Evolutionary conservation across 2,888 invertebrate genomes (phyloP).

Genomic region (Caenorhabditis uteleia): DNA sequence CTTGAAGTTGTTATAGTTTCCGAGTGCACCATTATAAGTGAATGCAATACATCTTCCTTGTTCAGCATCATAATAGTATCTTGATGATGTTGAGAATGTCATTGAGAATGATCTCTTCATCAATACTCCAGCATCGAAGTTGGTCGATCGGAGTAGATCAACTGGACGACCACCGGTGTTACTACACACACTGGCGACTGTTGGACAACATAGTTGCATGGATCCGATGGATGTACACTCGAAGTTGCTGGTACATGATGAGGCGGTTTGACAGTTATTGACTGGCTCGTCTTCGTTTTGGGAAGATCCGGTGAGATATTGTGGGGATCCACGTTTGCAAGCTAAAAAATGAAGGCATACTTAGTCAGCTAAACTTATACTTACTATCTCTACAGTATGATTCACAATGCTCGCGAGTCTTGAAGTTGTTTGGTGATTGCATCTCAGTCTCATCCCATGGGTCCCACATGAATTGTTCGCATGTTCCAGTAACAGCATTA

Average conservation of each 20-base stretch:
- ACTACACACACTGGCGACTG: slow-evolving; percentile 63
- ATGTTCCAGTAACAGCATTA: slow-evolving; percentile 67
- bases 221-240: slow-evolving; percentile 67
- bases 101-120: slow-evolving; percentile 63
- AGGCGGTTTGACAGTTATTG: slow-evolving; percentile 65
- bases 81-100: slow-evolving; percentile 59
- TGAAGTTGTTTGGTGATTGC: slow-evolving; percentile 69
- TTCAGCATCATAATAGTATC: slow-evolving; percentile 68
- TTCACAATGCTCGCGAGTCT: slow-evolving; percentile 68
- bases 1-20: slow-evolving; percentile 69
- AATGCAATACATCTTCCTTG: slow-evolving; percentile 68
- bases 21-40: slow-evolving; percentile 68
- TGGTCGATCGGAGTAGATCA: slow-evolving; percentile 59
- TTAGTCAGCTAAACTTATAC: slow-evolving; percentile 23
- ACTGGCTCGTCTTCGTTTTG: slow-evolving; percentile 67
- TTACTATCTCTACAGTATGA: slow-evolving; percentile 68
- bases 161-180: slow-evolving; percentile 59
- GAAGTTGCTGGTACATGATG: slow-evolving; percentile 64
- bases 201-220: slow-evolving; percentile 66
- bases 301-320: slow-evolving; percentile 60
- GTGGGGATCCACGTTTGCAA: slow-evolving; percentile 68
- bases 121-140: slow-evolving; percentile 61
- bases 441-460: slow-evolving; percentile 69
- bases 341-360: too few relatives aligned
- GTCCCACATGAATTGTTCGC: slow-evolving; percentile 69